A percentile compares a stretch with the other conserved stretches of the same genome.
These are phyloP conservation scores for Melanotaenia maccullochi DNA, from an alignment of 2,797 vertebrate genomes.

Conservation along the genomic window DNA sequence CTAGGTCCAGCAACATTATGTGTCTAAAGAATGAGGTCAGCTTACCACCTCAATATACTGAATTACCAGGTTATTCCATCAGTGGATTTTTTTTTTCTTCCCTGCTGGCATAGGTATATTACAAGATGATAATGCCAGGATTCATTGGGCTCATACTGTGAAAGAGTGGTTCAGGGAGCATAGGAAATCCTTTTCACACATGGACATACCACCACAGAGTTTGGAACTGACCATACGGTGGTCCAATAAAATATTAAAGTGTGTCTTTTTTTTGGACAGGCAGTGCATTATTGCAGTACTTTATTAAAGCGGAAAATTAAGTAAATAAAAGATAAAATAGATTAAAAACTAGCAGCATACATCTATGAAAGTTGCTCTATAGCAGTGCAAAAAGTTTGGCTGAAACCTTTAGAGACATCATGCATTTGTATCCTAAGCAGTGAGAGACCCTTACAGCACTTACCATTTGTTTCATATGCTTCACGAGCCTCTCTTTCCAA, in stretches of 20 bases:
- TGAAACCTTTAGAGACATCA: neutral
- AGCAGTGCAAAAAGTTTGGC: too few species aligned
- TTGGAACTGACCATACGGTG: too few species aligned
- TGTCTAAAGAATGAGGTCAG: too few species aligned
- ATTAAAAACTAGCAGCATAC: too few species aligned
- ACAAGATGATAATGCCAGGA: neutral
- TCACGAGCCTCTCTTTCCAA: constrained; percentile 91
- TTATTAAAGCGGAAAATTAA: neutral
- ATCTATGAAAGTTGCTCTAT: too few species aligned
- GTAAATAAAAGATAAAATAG: too few species aligned
- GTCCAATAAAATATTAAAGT: neutral
- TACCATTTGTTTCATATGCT: constrained; percentile 89
- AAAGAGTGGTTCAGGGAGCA: neutral
- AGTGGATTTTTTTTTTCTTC: too few species aligned
- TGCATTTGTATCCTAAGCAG: neutral
- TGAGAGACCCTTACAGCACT: constrained; percentile 29
- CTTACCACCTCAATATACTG: too few species aligned
- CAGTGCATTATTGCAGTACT: neutral
- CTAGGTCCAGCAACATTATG: too few species aligned
- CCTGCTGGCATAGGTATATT: neutral
- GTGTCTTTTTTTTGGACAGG: neutral
- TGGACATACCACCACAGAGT: neutral
- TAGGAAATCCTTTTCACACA: neutral
- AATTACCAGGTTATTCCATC: too few species aligned
- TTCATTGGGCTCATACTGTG: neutral